phyloP scores from a whole-genome alignment of 2,113 vertebrate genomes.

The Ptilorrhoa leucosticta region DNA sequence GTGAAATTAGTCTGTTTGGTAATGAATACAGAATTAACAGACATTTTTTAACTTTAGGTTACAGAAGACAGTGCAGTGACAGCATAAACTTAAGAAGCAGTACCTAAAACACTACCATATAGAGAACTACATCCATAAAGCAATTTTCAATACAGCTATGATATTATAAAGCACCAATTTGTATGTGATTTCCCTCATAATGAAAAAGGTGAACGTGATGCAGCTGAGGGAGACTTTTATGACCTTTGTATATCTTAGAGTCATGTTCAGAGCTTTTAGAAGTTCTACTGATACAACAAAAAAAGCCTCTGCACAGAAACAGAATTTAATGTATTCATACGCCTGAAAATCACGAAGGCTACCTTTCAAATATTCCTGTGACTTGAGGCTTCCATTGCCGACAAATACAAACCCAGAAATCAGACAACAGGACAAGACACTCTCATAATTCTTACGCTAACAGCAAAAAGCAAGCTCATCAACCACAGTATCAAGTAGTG shows the following conservation, averaged over 20 bases:
- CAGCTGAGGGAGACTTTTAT: constrained; percentile 61
- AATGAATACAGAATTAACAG: not conserved
- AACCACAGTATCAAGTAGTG: not conserved
- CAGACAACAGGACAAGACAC: not conserved
- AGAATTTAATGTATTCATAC: not conserved
- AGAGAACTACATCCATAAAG: constrained; percentile 71
- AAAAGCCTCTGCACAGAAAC: not conserved
- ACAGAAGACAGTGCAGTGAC: constrained; percentile 36
- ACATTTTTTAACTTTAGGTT: constrained; percentile 38
- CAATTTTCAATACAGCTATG: constrained; percentile 70
- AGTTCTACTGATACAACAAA: not conserved
- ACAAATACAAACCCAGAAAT: not conserved
- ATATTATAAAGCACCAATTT: constrained; percentile 62
- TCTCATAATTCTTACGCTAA: not conserved
- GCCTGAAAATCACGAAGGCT: not conserved
- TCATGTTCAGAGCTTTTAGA: constrained; percentile 60
- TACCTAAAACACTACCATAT: constrained; percentile 25
- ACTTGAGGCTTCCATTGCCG: not conserved
- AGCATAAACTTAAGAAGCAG: constrained; percentile 26
- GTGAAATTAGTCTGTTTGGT: not conserved
- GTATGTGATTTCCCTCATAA: constrained; percentile 51
- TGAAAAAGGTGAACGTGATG: constrained; percentile 57
- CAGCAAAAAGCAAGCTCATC: not conserved
- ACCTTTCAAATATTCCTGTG: not conserved
- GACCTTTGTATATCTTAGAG: constrained; percentile 63